phyloP scores from a whole-genome alignment of 2,797 vertebrate species.

The Cyprinodon diabolis region DNA sequence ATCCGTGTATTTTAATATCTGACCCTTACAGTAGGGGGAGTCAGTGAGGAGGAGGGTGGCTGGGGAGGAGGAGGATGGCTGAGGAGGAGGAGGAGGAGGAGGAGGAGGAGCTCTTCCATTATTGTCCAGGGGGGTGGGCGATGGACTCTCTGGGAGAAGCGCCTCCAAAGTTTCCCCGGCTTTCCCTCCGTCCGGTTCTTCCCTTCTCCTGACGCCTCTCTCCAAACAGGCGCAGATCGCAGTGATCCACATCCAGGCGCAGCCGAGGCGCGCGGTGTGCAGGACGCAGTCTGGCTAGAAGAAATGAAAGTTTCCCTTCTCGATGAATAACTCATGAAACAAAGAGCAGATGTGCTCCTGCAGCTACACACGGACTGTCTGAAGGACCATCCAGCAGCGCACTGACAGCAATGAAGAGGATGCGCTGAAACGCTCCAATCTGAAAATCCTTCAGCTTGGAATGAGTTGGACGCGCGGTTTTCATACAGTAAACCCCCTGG shows the following conservation, averaged over 20 bases:
- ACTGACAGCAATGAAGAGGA: conserved; percentile 18
- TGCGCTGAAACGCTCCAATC: conserved; percentile 35
- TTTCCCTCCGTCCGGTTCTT: not conserved
- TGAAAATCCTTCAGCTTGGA: conserved; percentile 5
- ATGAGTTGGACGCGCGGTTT: conserved; percentile 51
- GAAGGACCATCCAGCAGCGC: conserved; percentile 14
- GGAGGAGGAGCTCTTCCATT: conserved; percentile 58
- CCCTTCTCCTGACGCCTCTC: conserved; percentile 17
- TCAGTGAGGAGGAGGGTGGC: conserved; percentile 37
- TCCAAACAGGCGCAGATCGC: conserved; percentile 2
- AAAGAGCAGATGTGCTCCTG: conserved; percentile 68
- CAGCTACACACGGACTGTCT: conserved; percentile 1
- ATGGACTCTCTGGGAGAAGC: conserved; percentile 22
- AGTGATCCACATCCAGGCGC: not conserved
- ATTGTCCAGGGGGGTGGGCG: conserved; percentile 25
- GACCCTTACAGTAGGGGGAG: conserved; percentile 68
- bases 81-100: not conserved
- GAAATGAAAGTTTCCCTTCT: conserved; percentile 33
- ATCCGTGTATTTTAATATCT: not conserved
- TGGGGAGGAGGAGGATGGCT: conserved; percentile 10
- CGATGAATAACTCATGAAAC: conserved; percentile 70
- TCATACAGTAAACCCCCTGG: conserved; percentile 50
- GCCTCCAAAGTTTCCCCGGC: conserved; percentile 58
- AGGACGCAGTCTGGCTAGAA: not conserved
- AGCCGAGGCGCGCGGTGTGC: not conserved